Percentiles rank a stretch among this genome's conserved stretches.
Evolutionary conservation across 2,888 invertebrate genomes (phyloP).

Genomic region (Galerucella calmariensis): DNA sequence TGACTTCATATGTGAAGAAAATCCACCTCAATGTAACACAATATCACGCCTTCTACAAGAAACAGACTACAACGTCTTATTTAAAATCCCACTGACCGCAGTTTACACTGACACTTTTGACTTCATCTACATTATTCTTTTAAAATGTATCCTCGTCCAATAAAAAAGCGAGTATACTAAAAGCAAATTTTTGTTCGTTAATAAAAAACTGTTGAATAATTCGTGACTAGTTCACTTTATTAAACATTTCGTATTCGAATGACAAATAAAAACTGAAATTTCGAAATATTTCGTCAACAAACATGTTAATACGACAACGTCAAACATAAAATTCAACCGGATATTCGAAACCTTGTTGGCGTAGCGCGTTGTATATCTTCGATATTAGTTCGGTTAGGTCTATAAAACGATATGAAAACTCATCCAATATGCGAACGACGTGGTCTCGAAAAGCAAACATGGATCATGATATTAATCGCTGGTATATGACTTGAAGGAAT

Average conservation of each 20-base stretch:
- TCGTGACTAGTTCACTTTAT: background rate
- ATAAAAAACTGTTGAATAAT: background rate
- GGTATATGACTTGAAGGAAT: constrained; percentile 36
- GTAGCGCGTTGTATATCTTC: constrained; percentile 33
- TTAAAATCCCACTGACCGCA: too few relatives aligned
- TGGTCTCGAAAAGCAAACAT: constrained; percentile 39
- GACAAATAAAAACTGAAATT: background rate
- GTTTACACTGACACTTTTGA: too few relatives aligned
- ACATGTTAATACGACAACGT: constrained; percentile 23
- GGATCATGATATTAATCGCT: constrained; percentile 41
- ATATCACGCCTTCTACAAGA: too few relatives aligned
- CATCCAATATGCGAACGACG: constrained; percentile 42
- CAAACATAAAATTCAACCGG: constrained; percentile 32
- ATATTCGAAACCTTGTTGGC: constrained; percentile 31
- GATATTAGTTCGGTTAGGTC: constrained; percentile 39
- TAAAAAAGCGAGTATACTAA: too few relatives aligned
- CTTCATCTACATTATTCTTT: too few relatives aligned
- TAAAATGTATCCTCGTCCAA: too few relatives aligned
- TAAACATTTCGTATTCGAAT: background rate
- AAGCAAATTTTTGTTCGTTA: too few relatives aligned
- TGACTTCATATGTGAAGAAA: too few relatives aligned
- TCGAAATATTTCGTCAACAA: constrained; percentile 18
- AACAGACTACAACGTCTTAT: too few relatives aligned
- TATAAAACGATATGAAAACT: constrained; percentile 41
- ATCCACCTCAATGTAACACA: too few relatives aligned